A percentile compares a stretch with the other conserved stretches of the same genome.
Evolutionary conservation across 2,888 invertebrate species (phyloP).

Genomic region (Sisyra terminalis): DNA sequence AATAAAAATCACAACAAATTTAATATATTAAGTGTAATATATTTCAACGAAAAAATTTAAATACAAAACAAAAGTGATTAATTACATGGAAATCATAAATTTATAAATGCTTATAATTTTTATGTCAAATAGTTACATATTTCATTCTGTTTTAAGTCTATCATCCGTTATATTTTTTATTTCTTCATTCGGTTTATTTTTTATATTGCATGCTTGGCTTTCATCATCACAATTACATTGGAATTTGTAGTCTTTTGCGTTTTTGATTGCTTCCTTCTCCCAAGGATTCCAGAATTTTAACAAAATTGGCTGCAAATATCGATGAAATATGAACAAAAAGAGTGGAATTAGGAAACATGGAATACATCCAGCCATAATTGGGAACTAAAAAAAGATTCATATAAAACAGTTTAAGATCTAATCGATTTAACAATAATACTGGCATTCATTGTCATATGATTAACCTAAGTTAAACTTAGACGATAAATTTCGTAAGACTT

Average conservation of each 20-base stretch:
- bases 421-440: too few relatives aligned
- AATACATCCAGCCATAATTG: constrained; percentile 40
- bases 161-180: not conserved
- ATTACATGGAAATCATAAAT: too few relatives aligned
- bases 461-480: too few relatives aligned
- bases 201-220: not conserved
- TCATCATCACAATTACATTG: constrained; percentile 4
- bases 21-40: too few relatives aligned
- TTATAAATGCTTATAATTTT: too few relatives aligned
- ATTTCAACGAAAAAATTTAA: not conserved
- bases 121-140: too few relatives aligned
- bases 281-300: constrained; percentile 71
- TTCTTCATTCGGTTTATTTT: not conserved
- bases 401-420: too few relatives aligned
- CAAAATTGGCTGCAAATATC: constrained; percentile 66
- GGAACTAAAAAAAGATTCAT: too few relatives aligned
- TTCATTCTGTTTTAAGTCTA: not conserved
- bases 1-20: not conserved
- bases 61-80: not conserved
- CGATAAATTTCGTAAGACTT: too few relatives aligned
- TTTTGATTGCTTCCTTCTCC: constrained; percentile 40
- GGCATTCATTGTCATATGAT: too few relatives aligned
- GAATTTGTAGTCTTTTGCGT: constrained; percentile 13
- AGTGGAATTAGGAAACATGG: constrained; percentile 76
- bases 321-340: constrained; percentile 68